Evolutionary conservation across 2,113 vertebrate genomes (phyloP), one percentile per base, ranked within the genome.

Genomic region (Dendropsophus ebraccatus): DNA sequence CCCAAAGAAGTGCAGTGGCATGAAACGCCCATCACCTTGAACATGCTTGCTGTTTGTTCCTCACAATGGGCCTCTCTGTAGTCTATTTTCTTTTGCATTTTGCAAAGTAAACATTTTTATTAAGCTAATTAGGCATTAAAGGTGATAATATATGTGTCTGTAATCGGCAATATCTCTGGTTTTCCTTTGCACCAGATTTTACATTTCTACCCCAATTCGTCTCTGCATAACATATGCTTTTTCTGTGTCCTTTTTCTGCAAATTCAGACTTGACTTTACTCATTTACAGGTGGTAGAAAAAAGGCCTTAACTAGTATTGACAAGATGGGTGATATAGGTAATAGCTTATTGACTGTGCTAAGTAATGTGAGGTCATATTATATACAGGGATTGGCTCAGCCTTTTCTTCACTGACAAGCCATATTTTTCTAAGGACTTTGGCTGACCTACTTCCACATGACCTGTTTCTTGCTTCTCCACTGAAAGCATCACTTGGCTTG

Each of bases 381-480:
- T 76, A 77, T 23, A 84, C n/a, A 62, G 28, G 54, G 67, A 21
- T 49, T 74, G 49, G 19, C n/a, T 67, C n/a, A 76, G 47, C 52
- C 49, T 65, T 62, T 21, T 89, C 88, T 90, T 54, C 88, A 45
- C 87, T 87, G 76, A 56, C 85, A 88, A 76, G 13, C 45, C 67
- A 30, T 88, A 11, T 90, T 90, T 91, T 52, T 89, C 73, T 88
- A 54, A 83, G 72, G 89, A 89, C 67, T 62, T 81, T 90, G 87
- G 86, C 35, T 93, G 90, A 90, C 93, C 91, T 93, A 91, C 86
- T 93, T 93, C 88, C 5, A 32, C 72, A 87, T 92, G 91, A 89
- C 90, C 88, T 92, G 85, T 88, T 93, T 94, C 88, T 86, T 89
- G 37, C 25, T 49, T 81, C 69, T 87, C 62, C 52, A 70, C 65